Conservation (phyloP, 35 echinoderm and acorn worm species). For the Patiria miniata region DNA sequence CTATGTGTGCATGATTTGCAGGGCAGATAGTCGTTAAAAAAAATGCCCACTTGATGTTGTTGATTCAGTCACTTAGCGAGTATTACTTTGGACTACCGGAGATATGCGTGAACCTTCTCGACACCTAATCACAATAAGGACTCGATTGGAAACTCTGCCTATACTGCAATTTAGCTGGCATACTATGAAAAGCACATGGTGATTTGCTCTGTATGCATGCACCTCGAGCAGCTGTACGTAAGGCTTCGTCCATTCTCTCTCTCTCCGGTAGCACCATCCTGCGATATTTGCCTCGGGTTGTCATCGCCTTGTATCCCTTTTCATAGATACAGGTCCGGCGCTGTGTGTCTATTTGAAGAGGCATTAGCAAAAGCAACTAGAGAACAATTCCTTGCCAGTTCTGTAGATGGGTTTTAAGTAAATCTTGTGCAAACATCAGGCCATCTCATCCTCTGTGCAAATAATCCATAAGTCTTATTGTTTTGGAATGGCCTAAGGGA, state of each 20-base stretch:
- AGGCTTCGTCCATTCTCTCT: no score
- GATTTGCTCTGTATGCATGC: no score
- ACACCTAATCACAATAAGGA: no score
- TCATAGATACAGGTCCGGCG: conserved; percentile 1
- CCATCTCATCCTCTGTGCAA: not conserved
- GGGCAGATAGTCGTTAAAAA: not conserved
- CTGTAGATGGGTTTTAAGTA: not conserved
- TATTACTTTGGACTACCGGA: conserved; percentile 9
- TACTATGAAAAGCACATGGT: no score
- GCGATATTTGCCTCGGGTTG: not conserved
- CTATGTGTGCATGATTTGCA: not conserved
- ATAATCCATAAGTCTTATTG: conserved; percentile 15
- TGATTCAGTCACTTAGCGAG: not conserved
- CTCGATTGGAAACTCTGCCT: no score
- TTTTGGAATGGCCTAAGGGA: not conserved
- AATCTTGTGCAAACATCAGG: conserved; percentile 3
- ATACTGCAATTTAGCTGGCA: no score
- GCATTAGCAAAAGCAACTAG: not conserved
- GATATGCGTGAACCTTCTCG: not conserved
- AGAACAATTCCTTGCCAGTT: not conserved
- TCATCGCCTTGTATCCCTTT: not conserved
- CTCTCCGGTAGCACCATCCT: not conserved
- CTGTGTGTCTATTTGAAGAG: conserved; percentile 6
- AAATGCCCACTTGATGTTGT: not conserved
- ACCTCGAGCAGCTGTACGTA: no score